phyloP scores from a whole-genome alignment of 2,113 vertebrate species.

The Arenaria interpres region DNA sequence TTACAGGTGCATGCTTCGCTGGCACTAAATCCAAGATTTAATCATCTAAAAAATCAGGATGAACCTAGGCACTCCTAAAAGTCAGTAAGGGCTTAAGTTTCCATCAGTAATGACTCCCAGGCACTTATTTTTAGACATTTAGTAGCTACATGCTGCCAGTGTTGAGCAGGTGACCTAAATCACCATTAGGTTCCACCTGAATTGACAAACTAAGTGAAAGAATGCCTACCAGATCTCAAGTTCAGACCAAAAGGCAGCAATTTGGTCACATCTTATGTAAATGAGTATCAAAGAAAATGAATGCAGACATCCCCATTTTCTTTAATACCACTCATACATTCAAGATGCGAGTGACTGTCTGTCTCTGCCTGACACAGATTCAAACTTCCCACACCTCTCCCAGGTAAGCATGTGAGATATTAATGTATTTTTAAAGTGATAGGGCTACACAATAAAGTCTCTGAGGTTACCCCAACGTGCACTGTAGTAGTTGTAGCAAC shows the following conservation, averaged over 20 bases:
- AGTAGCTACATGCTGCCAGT: background rate
- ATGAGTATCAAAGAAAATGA: background rate
- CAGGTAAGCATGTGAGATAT: background rate
- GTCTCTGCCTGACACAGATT: background rate
- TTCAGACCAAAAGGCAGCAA: background rate
- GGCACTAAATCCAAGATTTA: background rate
- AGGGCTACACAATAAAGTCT: background rate
- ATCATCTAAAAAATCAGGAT: background rate
- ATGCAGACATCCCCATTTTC: background rate
- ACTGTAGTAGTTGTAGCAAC: background rate
- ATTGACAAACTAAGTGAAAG: background rate
- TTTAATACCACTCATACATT: background rate
- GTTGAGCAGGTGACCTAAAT: background rate
- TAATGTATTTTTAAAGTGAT: background rate
- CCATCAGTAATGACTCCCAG: background rate
- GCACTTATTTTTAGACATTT: background rate
- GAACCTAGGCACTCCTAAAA: background rate
- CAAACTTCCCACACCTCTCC: background rate
- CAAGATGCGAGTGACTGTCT: background rate
- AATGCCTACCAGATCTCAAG: rapidly evolving
- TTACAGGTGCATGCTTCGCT: background rate
- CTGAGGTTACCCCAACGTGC: background rate
- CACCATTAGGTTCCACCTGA: background rate
- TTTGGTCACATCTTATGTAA: background rate
- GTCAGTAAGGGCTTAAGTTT: background rate